Base-by-base conservation (phyloP, 2,797 vertebrate genomes). In the Epinephelus coioides region DNA sequence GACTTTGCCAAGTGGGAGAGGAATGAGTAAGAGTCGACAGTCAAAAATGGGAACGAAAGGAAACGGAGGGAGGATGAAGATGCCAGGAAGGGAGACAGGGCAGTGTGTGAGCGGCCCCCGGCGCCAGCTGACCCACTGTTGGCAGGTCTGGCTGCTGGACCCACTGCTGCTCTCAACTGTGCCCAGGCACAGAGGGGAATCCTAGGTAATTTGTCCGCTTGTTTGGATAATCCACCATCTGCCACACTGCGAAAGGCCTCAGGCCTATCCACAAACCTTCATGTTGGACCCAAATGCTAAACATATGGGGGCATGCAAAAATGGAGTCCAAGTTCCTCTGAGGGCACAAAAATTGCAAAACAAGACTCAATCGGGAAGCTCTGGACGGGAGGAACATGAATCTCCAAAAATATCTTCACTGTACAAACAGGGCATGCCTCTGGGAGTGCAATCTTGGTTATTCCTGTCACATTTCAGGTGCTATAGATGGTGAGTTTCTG, bases 181-280 rank as follows among this genome's bases (percentile, higher is more conserved):
- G 84, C 66, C 91, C 87, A 88, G 82, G 64, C 87, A 12, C 93
- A 92, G 91, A 84, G 77, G 90, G 90, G 90, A 83, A 90, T 75
- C 87, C 79, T 78, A 88, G 93, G 92, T 95, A 94, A 95, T 94
- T 92, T 94, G 92, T 91, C 79, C 83, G 77, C 91, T 94, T 95
- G 92, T 94, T 94, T 94, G 92, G 91, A 93, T 93, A 92, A 93
- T 94, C 88, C 90, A 88, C 95, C 95, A 95, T 95, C 95, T 96
- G 95, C 91, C 83, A 72, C 76, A 65, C 57, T 75, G 89, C 14
- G 46, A 79, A 90, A 86, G 74, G 86, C 89, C 83, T 55, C 47
- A 19, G 75, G 89, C 82, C 56, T 53, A 44, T 88, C 80, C 82
- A 70, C 74, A 54, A 88, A 81, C 76, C 55, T 81, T 80, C 84